A percentile compares a stretch with the other conserved stretches of the same genome.
These are phyloP conservation scores for Aegithalos caudatus DNA, from an alignment of 2,113 vertebrate species.

Conservation along the genomic window DNA sequence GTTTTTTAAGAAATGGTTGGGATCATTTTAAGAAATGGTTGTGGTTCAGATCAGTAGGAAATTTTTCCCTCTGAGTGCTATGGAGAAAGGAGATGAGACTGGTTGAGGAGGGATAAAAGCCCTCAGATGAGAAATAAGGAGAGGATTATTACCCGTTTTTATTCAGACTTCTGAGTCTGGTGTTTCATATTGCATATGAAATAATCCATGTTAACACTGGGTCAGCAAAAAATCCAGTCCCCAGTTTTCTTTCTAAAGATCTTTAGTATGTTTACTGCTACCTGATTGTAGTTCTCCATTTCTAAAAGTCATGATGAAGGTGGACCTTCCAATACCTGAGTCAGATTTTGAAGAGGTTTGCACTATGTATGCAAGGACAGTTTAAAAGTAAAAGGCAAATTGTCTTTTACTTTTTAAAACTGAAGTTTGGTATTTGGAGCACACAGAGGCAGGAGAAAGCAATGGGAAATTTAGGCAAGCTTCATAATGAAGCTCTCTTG, in stretches of 20 bases:
- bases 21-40: no score
- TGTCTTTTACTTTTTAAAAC: neutral
- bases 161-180: neutral
- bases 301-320: neutral
- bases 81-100: neutral
- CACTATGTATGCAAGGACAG: neutral
- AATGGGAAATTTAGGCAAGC: neutral
- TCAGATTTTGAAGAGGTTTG: neutral
- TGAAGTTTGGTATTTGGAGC: neutral
- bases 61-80: neutral
- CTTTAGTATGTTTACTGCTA: neutral
- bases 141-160: neutral
- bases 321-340: neutral
- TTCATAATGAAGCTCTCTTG: neutral
- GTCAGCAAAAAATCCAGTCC: neutral
- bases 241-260: neutral
- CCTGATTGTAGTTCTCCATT: neutral
- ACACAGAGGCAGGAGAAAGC: neutral
- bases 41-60: neutral
- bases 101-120: neutral
- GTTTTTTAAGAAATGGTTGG: neutral
- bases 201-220: neutral
- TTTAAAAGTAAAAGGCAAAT: neutral
- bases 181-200: neutral
- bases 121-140: neutral